Evolutionary conservation across 2,888 invertebrate genomes (phyloP).

Genomic region (Leptopilina syphax): DNA sequence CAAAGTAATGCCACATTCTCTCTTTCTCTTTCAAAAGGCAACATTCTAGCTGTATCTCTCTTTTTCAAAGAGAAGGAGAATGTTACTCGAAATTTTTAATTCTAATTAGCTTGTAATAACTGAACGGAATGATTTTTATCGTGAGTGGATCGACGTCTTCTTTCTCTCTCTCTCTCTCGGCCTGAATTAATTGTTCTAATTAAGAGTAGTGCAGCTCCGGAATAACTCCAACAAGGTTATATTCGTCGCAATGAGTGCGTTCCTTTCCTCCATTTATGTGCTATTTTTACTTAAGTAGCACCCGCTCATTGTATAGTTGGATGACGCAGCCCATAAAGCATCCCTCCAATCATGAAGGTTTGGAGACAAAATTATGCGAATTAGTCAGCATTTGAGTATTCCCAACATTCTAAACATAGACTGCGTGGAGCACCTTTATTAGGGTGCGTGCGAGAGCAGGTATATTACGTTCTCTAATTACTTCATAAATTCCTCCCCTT

Average conservation of each 20-base stretch:
- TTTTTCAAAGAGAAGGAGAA: no score
- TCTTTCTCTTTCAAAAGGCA: background rate
- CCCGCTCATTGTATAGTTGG: slow-evolving; percentile 35
- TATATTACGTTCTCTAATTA: slow-evolving; percentile 16
- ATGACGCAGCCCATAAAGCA: slow-evolving; percentile 28
- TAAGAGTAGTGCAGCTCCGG: slow-evolving; percentile 69
- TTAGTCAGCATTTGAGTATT: slow-evolving; percentile 38
- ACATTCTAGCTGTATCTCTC: background rate
- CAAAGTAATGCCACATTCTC: background rate
- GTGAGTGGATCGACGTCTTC: slow-evolving; percentile 57
- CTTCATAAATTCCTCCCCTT: background rate
- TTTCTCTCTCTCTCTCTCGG: slow-evolving; percentile 67
- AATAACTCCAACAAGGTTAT: slow-evolving; percentile 70
- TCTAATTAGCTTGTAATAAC: background rate
- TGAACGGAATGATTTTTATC: slow-evolving; percentile 4
- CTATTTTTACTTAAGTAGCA: slow-evolving; percentile 61
- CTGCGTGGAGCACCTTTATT: slow-evolving; percentile 12
- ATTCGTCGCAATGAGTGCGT: slow-evolving; percentile 66
- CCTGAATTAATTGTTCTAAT: slow-evolving; percentile 72
- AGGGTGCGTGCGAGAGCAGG: slow-evolving; percentile 18
- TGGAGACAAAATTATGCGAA: slow-evolving; percentile 34
- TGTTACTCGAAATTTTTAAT: background rate
- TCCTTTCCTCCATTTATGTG: slow-evolving; percentile 66
- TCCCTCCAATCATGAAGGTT: slow-evolving; percentile 30
- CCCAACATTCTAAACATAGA: slow-evolving; percentile 33